These are phyloP conservation scores for Molorchus minor DNA, from an alignment of 2,888 invertebrate species.

Conservation along the genomic window DNA sequence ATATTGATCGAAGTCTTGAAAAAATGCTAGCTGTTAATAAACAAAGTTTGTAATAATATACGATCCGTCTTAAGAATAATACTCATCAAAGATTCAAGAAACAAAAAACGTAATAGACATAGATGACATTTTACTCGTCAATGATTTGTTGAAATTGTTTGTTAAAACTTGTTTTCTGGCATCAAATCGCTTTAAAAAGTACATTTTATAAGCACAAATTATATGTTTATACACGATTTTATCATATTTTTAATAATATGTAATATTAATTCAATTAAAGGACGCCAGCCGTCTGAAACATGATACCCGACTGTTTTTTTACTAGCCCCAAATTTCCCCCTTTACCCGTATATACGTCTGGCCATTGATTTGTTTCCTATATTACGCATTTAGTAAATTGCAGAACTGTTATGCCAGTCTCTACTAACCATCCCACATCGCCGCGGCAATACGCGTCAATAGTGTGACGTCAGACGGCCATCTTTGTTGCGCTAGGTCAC, in stretches of 20 bases:
- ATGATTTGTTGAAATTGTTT: slow-evolving; percentile 47
- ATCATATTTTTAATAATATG: slow-evolving; percentile 63
- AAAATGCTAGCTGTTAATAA: slow-evolving; percentile 31
- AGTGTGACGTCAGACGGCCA: no score
- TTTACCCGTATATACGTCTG: no score
- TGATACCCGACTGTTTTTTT: no score
- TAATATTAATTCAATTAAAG: slow-evolving; percentile 48
- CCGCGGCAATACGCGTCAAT: no score
- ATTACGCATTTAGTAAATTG: no score
- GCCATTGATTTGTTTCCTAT: no score
- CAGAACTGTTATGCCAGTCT: no score
- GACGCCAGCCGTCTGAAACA: slow-evolving; percentile 25
- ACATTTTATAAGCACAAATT: slow-evolving; percentile 61
- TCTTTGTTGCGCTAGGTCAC: no score
- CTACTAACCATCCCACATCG: no score
- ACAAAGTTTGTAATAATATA: slow-evolving; percentile 35
- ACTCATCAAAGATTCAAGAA: slow-evolving; percentile 29
- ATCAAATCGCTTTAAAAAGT: slow-evolving; percentile 54
- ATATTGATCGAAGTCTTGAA: no score
- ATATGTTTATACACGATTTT: slow-evolving; percentile 63
- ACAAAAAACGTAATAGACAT: slow-evolving; percentile 22
- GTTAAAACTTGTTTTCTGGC: slow-evolving; percentile 46
- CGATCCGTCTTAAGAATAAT: slow-evolving; percentile 43
- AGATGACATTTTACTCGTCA: slow-evolving; percentile 31
- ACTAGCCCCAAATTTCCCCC: no score